Evolutionary conservation across 2,113 vertebrate species (phyloP).

Genomic region (Clarias batrachus): DNA sequence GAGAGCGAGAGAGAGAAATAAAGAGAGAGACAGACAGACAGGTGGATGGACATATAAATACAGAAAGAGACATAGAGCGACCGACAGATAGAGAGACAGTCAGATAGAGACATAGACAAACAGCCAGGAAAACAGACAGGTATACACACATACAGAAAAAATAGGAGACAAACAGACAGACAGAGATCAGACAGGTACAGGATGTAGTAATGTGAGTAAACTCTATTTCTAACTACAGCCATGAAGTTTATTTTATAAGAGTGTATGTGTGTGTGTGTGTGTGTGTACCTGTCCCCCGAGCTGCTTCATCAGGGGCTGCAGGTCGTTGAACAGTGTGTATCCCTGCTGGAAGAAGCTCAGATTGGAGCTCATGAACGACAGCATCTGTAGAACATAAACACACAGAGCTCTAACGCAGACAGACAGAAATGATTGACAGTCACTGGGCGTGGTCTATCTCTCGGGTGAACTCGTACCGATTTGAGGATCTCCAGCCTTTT

Average conservation of each 20-base stretch:
- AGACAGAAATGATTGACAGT: not conserved
- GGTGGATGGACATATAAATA: not conserved
- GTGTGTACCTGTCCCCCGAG: slow-evolving; percentile 87
- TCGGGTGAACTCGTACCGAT: slow-evolving; percentile 76
- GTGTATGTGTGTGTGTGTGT: slow-evolving; percentile 18
- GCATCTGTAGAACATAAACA: slow-evolving; percentile 77
- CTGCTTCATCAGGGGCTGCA: slow-evolving; percentile 94
- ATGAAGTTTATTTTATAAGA: too few relatives aligned
- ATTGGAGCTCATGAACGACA: slow-evolving; percentile 97
- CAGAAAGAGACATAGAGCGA: not conserved
- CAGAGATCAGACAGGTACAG: not conserved
- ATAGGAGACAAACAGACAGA: not conserved
- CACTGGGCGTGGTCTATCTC: too few relatives aligned
- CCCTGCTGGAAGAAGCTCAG: slow-evolving; percentile 97
- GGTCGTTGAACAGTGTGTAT: slow-evolving; percentile 92
- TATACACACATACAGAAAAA: not conserved
- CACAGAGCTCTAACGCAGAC: not conserved
- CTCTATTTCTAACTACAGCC: not conserved
- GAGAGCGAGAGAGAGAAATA: slow-evolving; percentile 51
- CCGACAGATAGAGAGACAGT: not conserved
- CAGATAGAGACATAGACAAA: not conserved
- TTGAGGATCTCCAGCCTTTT: slow-evolving; percentile 95
- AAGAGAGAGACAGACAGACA: not conserved
- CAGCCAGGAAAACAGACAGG: not conserved
- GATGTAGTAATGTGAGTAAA: not conserved